Conservation (phyloP, 1,140 invertebrate species). For the Araneus ventricosus region DNA sequence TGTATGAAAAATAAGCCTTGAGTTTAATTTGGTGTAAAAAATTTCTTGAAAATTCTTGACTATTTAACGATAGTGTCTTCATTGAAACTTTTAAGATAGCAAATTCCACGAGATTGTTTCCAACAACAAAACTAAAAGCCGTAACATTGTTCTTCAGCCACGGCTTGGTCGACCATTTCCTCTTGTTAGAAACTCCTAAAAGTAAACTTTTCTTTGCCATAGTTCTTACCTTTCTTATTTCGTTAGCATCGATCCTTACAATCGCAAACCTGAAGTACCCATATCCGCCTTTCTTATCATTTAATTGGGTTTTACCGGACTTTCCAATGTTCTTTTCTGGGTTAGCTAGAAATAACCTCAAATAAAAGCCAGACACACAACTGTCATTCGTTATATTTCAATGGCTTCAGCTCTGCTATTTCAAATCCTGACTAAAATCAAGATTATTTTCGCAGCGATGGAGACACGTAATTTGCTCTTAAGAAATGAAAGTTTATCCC, state of each 20-base stretch:
- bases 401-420: neutral
- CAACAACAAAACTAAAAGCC: too few relatives aligned
- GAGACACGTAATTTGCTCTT: neutral
- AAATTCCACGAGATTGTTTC: too few relatives aligned
- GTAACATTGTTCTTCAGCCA: neutral
- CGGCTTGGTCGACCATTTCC: neutral
- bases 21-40: too few relatives aligned
- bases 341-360: neutral
- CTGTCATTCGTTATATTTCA: neutral
- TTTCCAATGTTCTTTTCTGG: neutral
- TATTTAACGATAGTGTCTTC: too few relatives aligned
- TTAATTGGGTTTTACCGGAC: conserved; percentile 15
- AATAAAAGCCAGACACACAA: neutral
- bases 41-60: too few relatives aligned
- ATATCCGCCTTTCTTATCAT: neutral
- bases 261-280: neutral
- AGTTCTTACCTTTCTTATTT: neutral
- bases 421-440: neutral
- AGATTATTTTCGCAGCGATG: neutral
- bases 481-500: neutral
- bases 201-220: neutral
- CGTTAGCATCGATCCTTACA: neutral
- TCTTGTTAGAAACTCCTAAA: neutral
- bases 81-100: neutral
- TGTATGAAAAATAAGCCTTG: too few relatives aligned